phyloP scores from a whole-genome alignment of 2,888 invertebrate genomes.

The Pycnomerus fuliginosus region DNA sequence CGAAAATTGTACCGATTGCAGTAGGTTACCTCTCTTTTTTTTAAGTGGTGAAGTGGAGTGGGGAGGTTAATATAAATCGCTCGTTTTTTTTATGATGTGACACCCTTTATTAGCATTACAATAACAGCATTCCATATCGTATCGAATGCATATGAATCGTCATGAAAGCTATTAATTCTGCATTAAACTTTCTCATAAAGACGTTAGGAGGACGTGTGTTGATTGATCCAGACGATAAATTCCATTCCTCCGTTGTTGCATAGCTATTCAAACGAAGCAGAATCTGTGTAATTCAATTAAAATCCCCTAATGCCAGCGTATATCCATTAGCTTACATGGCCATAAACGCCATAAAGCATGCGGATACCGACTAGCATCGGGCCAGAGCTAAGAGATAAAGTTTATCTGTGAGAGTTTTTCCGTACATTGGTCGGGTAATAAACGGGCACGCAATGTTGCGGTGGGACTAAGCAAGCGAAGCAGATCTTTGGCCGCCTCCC shows the following conservation, averaged over 20 bases:
- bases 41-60: too few species aligned
- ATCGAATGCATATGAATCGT: too few species aligned
- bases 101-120: too few species aligned
- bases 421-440: slow-evolving; percentile 24
- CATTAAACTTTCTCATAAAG: too few species aligned
- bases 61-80: too few species aligned
- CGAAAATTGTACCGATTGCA: too few species aligned
- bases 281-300: slow-evolving; percentile 23
- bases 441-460: slow-evolving; percentile 24
- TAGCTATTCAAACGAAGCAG: slow-evolving; percentile 11
- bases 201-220: not conserved
- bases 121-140: too few species aligned
- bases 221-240: slow-evolving; percentile 11
- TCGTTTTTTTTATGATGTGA: too few species aligned
- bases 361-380: slow-evolving; percentile 20
- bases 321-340: slow-evolving; percentile 25
- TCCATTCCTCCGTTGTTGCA: slow-evolving; percentile 10
- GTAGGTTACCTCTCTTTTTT: too few species aligned
- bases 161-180: too few species aligned
- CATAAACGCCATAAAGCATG: slow-evolving; percentile 27
- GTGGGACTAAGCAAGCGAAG: slow-evolving; percentile 17
- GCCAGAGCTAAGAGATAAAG: slow-evolving; percentile 23
- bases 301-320: slow-evolving; percentile 25
- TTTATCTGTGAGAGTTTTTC: slow-evolving; percentile 26
- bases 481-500: slow-evolving; percentile 17